Evolutionary conservation across 2,113 vertebrate species (phyloP).

Genomic region (Epinephelus lanceolatus): DNA sequence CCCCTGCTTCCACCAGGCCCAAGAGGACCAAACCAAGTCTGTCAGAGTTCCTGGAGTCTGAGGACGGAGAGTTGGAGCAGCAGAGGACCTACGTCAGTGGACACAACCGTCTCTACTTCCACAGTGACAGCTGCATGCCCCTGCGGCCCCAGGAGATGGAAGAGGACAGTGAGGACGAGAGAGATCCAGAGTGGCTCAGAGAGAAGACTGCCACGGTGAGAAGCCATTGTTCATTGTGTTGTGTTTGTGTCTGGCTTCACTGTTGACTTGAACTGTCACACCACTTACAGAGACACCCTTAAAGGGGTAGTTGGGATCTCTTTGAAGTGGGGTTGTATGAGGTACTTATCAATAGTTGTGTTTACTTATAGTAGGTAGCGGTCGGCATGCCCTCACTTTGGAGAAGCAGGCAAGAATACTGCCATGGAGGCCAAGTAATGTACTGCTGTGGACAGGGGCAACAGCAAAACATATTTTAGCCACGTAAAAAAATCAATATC

Average conservation of each 20-base stretch:
- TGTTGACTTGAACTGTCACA: not conserved
- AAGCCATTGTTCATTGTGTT: not conserved
- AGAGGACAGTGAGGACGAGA: slow-evolving; percentile 96
- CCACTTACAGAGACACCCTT: not conserved
- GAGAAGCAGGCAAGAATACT: too few species aligned
- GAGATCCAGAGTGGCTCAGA: slow-evolving; percentile 96
- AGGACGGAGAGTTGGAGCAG: slow-evolving; percentile 97
- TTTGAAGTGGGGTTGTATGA: too few species aligned
- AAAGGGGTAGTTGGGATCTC: too few species aligned
- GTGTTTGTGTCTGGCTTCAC: not conserved
- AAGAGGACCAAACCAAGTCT: slow-evolving; percentile 97
- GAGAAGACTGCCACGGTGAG: slow-evolving; percentile 98
- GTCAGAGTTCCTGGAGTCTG: slow-evolving; percentile 97
- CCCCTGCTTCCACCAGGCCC: slow-evolving; percentile 82
- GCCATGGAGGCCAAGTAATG: too few species aligned
- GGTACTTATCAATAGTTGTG: too few species aligned
- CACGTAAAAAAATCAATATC: too few species aligned
- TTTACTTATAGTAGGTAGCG: too few species aligned
- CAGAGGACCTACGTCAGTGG: slow-evolving; percentile 97
- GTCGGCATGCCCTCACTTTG: too few species aligned
- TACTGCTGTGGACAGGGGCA: too few species aligned
- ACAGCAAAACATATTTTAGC: too few species aligned
- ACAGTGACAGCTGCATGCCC: slow-evolving; percentile 97
- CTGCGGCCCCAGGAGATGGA: slow-evolving; percentile 99
- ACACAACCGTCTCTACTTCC: slow-evolving; percentile 98